phyloP scores from a whole-genome alignment of 2,113 vertebrate species.

The Lycaon pictus region DNA sequence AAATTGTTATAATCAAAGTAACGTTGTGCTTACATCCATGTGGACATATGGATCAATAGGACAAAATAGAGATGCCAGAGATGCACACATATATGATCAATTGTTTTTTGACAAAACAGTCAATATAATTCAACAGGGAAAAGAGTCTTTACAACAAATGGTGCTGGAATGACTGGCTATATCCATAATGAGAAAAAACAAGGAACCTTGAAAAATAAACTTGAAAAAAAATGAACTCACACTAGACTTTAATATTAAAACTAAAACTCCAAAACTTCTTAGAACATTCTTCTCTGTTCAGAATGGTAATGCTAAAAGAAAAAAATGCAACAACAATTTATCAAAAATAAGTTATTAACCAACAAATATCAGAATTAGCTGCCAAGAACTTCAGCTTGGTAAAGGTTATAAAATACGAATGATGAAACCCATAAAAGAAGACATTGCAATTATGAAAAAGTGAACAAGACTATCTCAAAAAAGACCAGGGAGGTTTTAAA shows the following conservation, averaged over 20 bases:
- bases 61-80: neutral
- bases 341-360: neutral
- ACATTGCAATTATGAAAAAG: neutral
- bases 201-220: neutral
- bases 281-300: neutral
- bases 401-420: neutral
- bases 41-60: neutral
- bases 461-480: neutral
- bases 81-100: neutral
- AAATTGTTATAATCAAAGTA: neutral
- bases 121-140: neutral
- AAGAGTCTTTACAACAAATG: neutral
- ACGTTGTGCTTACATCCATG: neutral
- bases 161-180: neutral
- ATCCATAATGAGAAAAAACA: neutral
- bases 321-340: neutral
- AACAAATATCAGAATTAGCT: constrained; percentile 10
- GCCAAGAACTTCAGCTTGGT: neutral
- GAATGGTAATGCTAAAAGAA: constrained; percentile 19
- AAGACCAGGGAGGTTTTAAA: neutral
- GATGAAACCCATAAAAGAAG: neutral
- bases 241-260: neutral
- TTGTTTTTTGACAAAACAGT: neutral
- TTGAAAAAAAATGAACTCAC: neutral
- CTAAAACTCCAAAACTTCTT: neutral